These are phyloP conservation scores for Chymomyza caudatula DNA, from an alignment of 2,888 invertebrate species.

Conservation along the genomic window DNA sequence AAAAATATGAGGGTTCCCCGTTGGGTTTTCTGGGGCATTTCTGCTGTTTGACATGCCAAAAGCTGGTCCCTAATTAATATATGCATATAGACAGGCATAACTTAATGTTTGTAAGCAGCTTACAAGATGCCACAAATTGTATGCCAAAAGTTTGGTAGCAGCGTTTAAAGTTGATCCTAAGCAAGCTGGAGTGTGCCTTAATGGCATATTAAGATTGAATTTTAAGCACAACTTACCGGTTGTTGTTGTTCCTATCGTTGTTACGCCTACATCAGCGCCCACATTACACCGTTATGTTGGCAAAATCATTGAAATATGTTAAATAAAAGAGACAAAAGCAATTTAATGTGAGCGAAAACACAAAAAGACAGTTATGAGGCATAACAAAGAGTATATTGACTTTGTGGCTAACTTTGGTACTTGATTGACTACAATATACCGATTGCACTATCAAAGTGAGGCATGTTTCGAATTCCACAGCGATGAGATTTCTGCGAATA, in stretches of 20 bases:
- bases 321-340: conserved; percentile 36
- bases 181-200: not conserved
- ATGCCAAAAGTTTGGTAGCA: not conserved
- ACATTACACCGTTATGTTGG: not conserved
- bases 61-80: conserved; percentile 58
- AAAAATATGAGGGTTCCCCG: not conserved
- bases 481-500: too few relatives aligned
- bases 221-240: not conserved
- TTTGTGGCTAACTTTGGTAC: too few relatives aligned
- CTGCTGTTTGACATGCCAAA: conserved; percentile 1
- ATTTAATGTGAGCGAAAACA: conserved; percentile 32
- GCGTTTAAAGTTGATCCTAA: not conserved
- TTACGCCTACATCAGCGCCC: not conserved
- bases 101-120: not conserved
- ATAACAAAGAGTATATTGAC: not conserved
- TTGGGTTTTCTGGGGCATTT: not conserved
- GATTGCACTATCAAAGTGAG: too few relatives aligned
- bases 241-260: not conserved
- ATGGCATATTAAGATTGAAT: not conserved
- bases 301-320: conserved; percentile 11
- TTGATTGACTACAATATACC: too few relatives aligned
- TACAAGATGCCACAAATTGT: not conserved
- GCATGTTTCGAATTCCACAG: too few relatives aligned
- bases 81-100: conserved; percentile 37
- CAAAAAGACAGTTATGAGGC: not conserved